A percentile compares a stretch with the other conserved stretches of the same genome.
Evolutionary conservation across 2,113 vertebrate genomes (phyloP).

Genomic region (Pseudorhombus dupliciocellatus): DNA sequence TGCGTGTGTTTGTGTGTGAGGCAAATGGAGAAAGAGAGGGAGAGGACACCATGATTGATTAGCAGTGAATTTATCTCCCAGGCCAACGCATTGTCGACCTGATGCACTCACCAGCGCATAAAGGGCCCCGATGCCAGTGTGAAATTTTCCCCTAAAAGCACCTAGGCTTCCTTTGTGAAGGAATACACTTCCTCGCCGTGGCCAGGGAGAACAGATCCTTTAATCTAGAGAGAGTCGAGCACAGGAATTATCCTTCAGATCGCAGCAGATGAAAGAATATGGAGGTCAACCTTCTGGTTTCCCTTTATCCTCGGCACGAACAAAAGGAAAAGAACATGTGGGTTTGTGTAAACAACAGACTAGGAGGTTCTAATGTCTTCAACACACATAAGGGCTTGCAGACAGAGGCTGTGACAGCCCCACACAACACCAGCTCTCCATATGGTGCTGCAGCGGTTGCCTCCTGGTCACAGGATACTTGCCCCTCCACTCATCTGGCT

Average conservation of each 20-base stretch:
- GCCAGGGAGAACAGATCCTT: constrained; percentile 58
- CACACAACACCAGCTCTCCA: constrained; percentile 30
- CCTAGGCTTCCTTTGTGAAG: constrained; percentile 55
- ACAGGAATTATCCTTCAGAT: constrained; percentile 68
- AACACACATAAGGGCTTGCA: constrained; percentile 35
- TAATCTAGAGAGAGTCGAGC: constrained; percentile 68
- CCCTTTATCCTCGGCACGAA: constrained; percentile 19
- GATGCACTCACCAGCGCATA: constrained; percentile 58
- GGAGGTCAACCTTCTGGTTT: constrained; percentile 28
- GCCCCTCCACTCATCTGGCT: constrained; percentile 52
- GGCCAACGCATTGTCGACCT: constrained; percentile 54
- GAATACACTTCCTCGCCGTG: constrained; percentile 58
- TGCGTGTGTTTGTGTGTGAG: background rate
- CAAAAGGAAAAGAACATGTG: constrained; percentile 45
- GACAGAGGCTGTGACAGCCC: constrained; percentile 21
- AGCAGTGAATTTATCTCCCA: constrained; percentile 69
- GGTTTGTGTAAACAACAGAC: constrained; percentile 42
- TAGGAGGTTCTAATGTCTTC: constrained; percentile 32
- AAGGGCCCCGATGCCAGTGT: constrained; percentile 55
- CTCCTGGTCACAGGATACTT: constrained; percentile 21
- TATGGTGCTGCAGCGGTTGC: constrained; percentile 31
- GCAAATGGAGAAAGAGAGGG: constrained; percentile 4
- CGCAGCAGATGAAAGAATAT: constrained; percentile 73
- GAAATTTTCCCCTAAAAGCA: constrained; percentile 71
- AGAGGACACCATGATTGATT: constrained; percentile 67